These are phyloP conservation scores for Orussus abietinus DNA, from an alignment of 1,140 invertebrate genomes.

Conservation along the genomic window DNA sequence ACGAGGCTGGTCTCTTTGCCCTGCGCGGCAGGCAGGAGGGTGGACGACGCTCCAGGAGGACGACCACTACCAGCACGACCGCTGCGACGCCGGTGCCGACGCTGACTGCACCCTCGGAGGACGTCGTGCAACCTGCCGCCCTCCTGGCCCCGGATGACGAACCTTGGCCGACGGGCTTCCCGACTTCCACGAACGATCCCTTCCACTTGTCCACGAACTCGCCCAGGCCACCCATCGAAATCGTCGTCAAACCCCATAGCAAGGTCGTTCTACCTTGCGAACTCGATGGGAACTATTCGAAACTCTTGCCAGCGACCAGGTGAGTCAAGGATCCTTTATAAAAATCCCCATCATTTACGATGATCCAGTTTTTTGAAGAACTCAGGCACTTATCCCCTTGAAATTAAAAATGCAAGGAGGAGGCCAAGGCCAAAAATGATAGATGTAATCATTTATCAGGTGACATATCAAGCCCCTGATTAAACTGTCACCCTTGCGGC, in stretches of 20 bases:
- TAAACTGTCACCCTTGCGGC: no score
- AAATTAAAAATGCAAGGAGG: no score
- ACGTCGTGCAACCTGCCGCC: conserved; percentile 44
- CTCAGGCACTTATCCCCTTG: no score
- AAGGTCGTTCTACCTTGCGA: conserved; percentile 49
- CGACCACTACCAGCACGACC: conserved; percentile 31
- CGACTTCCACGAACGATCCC: conserved; percentile 29
- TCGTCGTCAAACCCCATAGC: conserved; percentile 45
- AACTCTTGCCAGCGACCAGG: conserved; percentile 40
- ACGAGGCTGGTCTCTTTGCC: conserved; percentile 46
- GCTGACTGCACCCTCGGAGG: conserved; percentile 28
- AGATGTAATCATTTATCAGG: no score
- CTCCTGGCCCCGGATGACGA: conserved; percentile 42
- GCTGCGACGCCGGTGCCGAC: conserved; percentile 31
- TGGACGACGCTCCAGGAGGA: conserved; percentile 38
- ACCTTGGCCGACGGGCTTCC: conserved; percentile 40
- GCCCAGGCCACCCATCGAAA: conserved; percentile 39
- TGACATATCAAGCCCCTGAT: no score
- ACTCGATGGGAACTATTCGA: conserved; percentile 47
- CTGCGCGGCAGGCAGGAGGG: conserved; percentile 45
- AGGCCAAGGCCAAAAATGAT: no score
- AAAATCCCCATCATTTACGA: no score
- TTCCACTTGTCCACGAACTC: conserved; percentile 23
- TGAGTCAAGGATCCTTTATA: no score
- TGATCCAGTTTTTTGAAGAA: no score